A percentile compares a stretch with the other conserved stretches of the same genome.
Evolutionary conservation across 2,113 vertebrate species (phyloP).

Genomic region (Thymallus thymallus): DNA sequence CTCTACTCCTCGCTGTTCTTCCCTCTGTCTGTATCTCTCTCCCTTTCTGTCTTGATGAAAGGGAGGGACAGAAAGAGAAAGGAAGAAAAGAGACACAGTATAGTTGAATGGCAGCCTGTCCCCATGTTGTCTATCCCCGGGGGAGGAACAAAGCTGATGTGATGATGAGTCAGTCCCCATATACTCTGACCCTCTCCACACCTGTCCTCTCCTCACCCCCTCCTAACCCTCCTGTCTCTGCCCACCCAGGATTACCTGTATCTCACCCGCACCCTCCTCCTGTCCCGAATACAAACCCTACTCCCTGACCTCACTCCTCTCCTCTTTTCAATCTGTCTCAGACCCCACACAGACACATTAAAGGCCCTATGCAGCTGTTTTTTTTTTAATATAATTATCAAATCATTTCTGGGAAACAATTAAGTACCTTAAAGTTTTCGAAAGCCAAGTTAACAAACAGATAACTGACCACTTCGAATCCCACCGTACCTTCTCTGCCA

Average conservation of each 20-base stretch:
- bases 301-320: neutral
- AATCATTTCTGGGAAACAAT: too few relatives aligned
- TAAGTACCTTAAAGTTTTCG: too few relatives aligned
- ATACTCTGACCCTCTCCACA: neutral
- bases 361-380: too few relatives aligned
- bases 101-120: constrained; percentile 11
- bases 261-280: neutral
- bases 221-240: neutral
- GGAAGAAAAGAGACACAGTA: neutral
- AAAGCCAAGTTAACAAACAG: too few relatives aligned
- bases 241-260: constrained; percentile 2
- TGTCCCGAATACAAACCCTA: neutral
- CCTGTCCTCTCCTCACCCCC: neutral
- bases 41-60: constrained; percentile 24
- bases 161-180: constrained; percentile 4
- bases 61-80: constrained; percentile 4
- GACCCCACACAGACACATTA: too few relatives aligned
- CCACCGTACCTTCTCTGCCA: too few relatives aligned
- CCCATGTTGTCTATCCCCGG: constrained; percentile 14
- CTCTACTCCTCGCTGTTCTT: constrained; percentile 35
- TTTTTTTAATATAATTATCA: too few relatives aligned
- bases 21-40: neutral
- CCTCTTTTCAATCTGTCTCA: neutral
- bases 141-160: constrained; percentile 15
- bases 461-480: too few relatives aligned